phyloP scores from a whole-genome alignment of 1,140 invertebrate genomes.

The Antheraea pernyi region DNA sequence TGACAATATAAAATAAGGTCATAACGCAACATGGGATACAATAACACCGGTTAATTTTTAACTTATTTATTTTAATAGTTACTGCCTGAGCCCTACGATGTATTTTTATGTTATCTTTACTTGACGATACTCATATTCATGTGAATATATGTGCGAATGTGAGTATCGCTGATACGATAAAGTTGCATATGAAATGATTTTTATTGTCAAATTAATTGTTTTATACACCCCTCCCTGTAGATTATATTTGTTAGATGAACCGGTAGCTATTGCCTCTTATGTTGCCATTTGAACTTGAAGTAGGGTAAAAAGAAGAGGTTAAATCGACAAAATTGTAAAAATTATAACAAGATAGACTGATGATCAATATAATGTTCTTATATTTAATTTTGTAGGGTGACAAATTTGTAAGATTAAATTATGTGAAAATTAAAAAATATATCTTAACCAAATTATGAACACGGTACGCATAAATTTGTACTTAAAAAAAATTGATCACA shows the following conservation, averaged over 20 bases:
- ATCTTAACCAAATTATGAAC: slow-evolving; percentile 19
- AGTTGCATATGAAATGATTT: slow-evolving; percentile 51
- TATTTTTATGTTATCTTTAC: slow-evolving; percentile 27
- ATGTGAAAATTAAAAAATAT: slow-evolving; percentile 59
- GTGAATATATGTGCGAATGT: slow-evolving; percentile 14
- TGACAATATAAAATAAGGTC: slow-evolving; percentile 65
- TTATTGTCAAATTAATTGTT: slow-evolving; percentile 57
- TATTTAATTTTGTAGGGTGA: slow-evolving; percentile 79
- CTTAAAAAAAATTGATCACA: slow-evolving; percentile 74
- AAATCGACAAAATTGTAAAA: slow-evolving; percentile 78
- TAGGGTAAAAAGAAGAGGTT: slow-evolving; percentile 64
- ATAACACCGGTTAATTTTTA: slow-evolving; percentile 58
- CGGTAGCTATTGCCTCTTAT: slow-evolving; percentile 57
- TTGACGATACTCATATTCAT: slow-evolving; percentile 30
- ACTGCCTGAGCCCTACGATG: slow-evolving; percentile 31
- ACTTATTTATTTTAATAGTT: slow-evolving; percentile 71
- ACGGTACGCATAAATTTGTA: slow-evolving; percentile 55
- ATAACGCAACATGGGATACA: slow-evolving; percentile 67
- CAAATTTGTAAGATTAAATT: slow-evolving; percentile 76
- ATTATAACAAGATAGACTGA: slow-evolving; percentile 77
- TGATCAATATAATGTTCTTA: slow-evolving; percentile 76
- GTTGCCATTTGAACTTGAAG: slow-evolving; percentile 66
- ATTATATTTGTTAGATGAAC: slow-evolving; percentile 44
- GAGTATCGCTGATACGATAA: slow-evolving; percentile 31
- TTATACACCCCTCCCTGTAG: slow-evolving; percentile 59